These are phyloP conservation scores for Platyscelio sp. DNA, from an alignment of 2,888 invertebrate species.

Conservation along the genomic window DNA sequence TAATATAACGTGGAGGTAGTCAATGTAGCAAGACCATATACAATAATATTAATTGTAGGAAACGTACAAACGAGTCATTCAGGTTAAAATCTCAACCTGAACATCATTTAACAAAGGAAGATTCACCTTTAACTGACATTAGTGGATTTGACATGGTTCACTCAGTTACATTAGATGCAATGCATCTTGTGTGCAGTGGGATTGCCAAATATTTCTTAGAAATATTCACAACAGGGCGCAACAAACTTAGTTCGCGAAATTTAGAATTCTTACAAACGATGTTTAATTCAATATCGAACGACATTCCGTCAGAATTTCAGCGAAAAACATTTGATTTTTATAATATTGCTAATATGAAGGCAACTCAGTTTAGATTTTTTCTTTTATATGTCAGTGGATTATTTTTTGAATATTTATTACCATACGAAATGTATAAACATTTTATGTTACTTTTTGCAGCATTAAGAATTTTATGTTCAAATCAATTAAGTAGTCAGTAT, in stretches of 20 bases:
- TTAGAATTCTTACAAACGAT: too few relatives aligned
- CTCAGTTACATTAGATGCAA: conserved; percentile 40
- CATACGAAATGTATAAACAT: too few relatives aligned
- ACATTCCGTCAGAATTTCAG: too few relatives aligned
- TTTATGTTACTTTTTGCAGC: conserved; percentile 61
- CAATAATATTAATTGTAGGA: conserved; percentile 29
- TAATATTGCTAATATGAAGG: too few relatives aligned
- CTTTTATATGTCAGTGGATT: too few relatives aligned
- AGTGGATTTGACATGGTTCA: conserved; percentile 41
- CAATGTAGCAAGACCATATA: conserved; percentile 43
- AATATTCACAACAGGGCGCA: too few relatives aligned
- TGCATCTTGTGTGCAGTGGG: conserved; percentile 59
- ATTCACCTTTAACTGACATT: conserved; percentile 34
- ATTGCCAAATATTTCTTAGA: conserved; percentile 35
- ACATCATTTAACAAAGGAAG: conserved; percentile 45
- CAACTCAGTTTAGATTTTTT: too few relatives aligned
- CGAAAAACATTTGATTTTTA: too few relatives aligned
- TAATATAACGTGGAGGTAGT: conserved; percentile 3
- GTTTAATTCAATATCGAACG: too few relatives aligned
- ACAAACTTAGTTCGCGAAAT: too few relatives aligned
- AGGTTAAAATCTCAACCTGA: conserved; percentile 3
- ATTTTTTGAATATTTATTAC: too few relatives aligned
- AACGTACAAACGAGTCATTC: conserved; percentile 43
- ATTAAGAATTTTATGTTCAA: conserved; percentile 45
- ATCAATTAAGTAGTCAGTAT: conserved; percentile 22